phyloP scores from a whole-genome alignment of 2,888 invertebrate species.

The Hydroisotoma schaefferi region DNA sequence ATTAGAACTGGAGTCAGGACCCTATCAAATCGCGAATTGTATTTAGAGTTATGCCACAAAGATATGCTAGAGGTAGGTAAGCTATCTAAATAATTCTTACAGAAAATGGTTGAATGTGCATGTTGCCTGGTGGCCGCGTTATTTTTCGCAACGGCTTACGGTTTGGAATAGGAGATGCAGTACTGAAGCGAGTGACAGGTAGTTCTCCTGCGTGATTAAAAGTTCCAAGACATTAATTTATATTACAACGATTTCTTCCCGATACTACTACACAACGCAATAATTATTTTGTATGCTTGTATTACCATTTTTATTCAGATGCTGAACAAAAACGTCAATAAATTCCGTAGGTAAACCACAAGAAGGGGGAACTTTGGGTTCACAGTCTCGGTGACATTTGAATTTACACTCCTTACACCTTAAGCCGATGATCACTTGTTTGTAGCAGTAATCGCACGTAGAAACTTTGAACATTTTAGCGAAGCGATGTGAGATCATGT shows the following conservation, averaged over 20 bases:
- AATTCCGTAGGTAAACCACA: slow-evolving; percentile 86
- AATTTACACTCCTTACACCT: slow-evolving; percentile 96
- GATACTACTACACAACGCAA: not conserved
- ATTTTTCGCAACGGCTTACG: no score
- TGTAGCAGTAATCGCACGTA: slow-evolving; percentile 84
- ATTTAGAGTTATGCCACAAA: slow-evolving; percentile 3
- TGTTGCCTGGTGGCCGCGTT: slow-evolving; percentile 49
- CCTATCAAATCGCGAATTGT: slow-evolving; percentile 44
- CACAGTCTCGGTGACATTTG: slow-evolving; percentile 82
- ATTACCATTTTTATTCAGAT: slow-evolving; percentile 56
- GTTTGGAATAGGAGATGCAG: slow-evolving; percentile 44
- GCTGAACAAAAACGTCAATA: slow-evolving; percentile 70
- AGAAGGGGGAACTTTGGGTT: slow-evolving; percentile 84
- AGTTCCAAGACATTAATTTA: not conserved
- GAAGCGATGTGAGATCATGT: slow-evolving; percentile 86
- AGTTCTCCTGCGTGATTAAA: slow-evolving; percentile 25
- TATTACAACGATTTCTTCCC: not conserved
- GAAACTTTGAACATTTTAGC: slow-evolving; percentile 83
- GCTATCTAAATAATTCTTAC: slow-evolving; percentile 51
- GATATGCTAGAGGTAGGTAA: not conserved
- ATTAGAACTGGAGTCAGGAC: slow-evolving; percentile 84
- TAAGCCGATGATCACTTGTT: slow-evolving; percentile 79
- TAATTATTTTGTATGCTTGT: not conserved
- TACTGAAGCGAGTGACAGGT: slow-evolving; percentile 28
- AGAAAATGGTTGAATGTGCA: slow-evolving; percentile 59